Conservation (phyloP, 2,113 vertebrate species). For the Megalops atlanticus region DNA sequence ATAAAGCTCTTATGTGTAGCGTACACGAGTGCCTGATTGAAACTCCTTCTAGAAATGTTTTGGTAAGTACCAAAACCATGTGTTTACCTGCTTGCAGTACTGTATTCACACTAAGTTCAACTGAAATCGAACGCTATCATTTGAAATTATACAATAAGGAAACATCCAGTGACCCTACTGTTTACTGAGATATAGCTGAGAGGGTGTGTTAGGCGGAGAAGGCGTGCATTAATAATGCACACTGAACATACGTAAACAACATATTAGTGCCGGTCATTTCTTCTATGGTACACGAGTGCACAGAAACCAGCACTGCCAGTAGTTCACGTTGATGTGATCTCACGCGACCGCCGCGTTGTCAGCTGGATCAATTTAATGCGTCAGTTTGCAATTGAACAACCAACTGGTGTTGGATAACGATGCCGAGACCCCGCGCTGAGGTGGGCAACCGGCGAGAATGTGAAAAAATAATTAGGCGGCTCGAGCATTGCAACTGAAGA, state of each 20-base stretch:
- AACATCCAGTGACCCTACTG: neutral
- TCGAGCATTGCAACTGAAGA: conserved; percentile 13
- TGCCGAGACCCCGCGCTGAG: neutral
- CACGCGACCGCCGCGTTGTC: neutral
- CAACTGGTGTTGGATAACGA: neutral
- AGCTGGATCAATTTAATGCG: neutral
- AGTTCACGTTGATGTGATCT: neutral
- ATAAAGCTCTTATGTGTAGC: too few relatives aligned
- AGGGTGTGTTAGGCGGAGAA: neutral
- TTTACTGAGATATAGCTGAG: neutral
- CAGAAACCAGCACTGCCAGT: neutral
- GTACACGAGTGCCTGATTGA: neutral
- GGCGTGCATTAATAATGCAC: neutral
- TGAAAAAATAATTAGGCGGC: neutral
- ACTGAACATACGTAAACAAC: neutral
- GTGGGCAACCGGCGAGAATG: neutral
- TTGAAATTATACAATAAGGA: neutral
- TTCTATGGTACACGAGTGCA: neutral
- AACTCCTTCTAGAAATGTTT: neutral
- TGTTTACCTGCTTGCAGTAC: neutral
- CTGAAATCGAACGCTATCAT: neutral
- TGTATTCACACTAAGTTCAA: neutral
- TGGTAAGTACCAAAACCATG: neutral
- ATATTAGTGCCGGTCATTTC: neutral
- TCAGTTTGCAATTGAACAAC: neutral